These are phyloP conservation scores for Origma solitaria DNA, from an alignment of 2,113 vertebrate species.

Conservation along the genomic window DNA sequence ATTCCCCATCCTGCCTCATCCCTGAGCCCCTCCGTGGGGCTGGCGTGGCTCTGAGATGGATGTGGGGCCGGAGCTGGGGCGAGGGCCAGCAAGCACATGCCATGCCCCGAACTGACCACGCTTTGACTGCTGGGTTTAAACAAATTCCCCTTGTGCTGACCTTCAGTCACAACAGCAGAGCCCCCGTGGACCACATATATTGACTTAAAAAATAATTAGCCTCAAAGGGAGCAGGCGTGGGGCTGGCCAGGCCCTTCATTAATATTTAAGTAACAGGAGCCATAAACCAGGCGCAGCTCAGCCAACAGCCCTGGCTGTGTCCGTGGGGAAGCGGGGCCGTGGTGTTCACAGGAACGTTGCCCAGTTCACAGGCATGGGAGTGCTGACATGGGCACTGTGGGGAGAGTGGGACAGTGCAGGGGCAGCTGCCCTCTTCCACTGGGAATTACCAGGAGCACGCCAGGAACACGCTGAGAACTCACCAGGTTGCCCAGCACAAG, in stretches of 20 bases:
- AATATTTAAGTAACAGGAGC: not conserved
- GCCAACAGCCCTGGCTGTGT: not conserved
- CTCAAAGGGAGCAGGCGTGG: not conserved
- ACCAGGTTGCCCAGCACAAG: not conserved
- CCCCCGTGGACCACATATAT: not conserved
- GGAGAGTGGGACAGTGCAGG: not conserved
- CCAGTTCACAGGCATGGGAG: not conserved
- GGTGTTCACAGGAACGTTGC: not conserved
- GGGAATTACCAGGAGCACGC: not conserved
- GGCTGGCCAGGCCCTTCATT: not conserved
- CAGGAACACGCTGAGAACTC: not conserved
- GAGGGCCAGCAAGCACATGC: not conserved
- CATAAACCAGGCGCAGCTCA: not conserved
- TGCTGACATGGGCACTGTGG: not conserved
- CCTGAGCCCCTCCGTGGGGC: not conserved
- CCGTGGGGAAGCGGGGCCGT: not conserved
- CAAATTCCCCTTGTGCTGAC: not conserved
- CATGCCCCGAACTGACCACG: not conserved
- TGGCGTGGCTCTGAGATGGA: not conserved
- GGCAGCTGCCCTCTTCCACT: not conserved
- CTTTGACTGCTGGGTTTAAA: not conserved
- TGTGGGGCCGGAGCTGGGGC: fast-evolving
- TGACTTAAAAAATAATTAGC: conserved; percentile 48
- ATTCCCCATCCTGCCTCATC: not conserved
- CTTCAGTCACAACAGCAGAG: not conserved